A percentile compares a stretch with the other conserved stretches of the same genome.
These are phyloP conservation scores for Oncorhynchus keta DNA, from an alignment of 2,113 vertebrate species.

Conservation along the genomic window DNA sequence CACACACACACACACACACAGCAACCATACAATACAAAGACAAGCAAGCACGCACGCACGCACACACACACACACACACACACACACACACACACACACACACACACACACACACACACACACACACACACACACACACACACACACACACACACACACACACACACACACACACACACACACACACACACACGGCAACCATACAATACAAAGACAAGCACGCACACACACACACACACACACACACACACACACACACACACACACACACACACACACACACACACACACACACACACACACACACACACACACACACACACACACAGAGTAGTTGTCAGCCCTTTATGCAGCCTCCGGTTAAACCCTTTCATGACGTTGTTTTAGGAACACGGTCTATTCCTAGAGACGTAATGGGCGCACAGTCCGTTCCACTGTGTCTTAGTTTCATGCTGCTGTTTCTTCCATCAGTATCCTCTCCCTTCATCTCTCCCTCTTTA, in stretches of 20 bases:
- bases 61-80: too few species aligned
- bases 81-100: not conserved
- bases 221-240: not conserved
- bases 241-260: too few species aligned
- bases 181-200: not conserved
- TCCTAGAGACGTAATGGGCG: not conserved
- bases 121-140: not conserved
- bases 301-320: not conserved
- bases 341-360: not conserved
- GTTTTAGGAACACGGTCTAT: not conserved
- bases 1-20: too few species aligned
- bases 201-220: slow-evolving; percentile 3
- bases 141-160: not conserved
- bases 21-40: too few species aligned
- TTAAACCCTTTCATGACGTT: not conserved
- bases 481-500: not conserved
- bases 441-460: not conserved
- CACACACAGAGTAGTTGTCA: not conserved
- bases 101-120: too few species aligned
- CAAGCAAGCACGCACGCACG: too few species aligned
- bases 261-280: not conserved
- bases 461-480: slow-evolving; percentile 5
- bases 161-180: not conserved
- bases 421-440: not conserved
- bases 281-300: not conserved